A percentile compares a stretch with the other conserved stretches of the same genome.
Conservation (phyloP, 2,888 invertebrate genomes). For the Ectobius pallidus region DNA sequence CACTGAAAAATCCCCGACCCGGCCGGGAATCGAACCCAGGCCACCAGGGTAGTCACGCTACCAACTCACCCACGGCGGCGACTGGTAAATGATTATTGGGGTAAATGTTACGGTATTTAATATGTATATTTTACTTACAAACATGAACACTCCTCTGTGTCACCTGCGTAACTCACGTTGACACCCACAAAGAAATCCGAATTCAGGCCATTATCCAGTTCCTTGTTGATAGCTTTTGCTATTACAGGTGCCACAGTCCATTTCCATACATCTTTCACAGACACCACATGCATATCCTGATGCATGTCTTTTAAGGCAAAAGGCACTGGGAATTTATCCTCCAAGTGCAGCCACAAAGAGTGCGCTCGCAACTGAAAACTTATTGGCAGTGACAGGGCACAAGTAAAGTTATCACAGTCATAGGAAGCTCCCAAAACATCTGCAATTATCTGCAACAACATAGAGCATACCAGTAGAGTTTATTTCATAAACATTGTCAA, state of each 20-base stretch:
- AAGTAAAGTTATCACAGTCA: slow-evolving; percentile 68
- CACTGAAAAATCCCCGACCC: no score
- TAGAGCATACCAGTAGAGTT: not conserved
- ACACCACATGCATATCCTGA: slow-evolving; percentile 42
- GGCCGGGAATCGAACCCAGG: no score
- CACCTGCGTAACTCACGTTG: slow-evolving; percentile 60
- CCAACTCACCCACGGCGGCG: no score
- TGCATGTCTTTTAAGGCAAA: not conserved
- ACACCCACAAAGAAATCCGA: slow-evolving; percentile 67
- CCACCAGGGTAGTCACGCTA: no score
- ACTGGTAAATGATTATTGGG: no score
- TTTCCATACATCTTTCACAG: slow-evolving; percentile 83
- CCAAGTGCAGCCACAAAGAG: slow-evolving; percentile 65
- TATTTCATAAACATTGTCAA: not conserved
- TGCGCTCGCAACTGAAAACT: slow-evolving; percentile 70
- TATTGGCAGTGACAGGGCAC: slow-evolving; percentile 74
- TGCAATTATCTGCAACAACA: slow-evolving; percentile 46
- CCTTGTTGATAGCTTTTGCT: slow-evolving; percentile 60
- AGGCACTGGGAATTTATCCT: slow-evolving; percentile 60
- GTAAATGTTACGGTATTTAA: no score
- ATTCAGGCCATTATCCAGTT: slow-evolving; percentile 62
- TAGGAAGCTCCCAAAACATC: slow-evolving; percentile 57
- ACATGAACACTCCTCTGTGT: slow-evolving; percentile 64
- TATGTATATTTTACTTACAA: slow-evolving; percentile 51
- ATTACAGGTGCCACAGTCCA: slow-evolving; percentile 67